These are phyloP conservation scores for Morpho deidamia DNA, from an alignment of 2,888 invertebrate genomes.

Conservation along the genomic window DNA sequence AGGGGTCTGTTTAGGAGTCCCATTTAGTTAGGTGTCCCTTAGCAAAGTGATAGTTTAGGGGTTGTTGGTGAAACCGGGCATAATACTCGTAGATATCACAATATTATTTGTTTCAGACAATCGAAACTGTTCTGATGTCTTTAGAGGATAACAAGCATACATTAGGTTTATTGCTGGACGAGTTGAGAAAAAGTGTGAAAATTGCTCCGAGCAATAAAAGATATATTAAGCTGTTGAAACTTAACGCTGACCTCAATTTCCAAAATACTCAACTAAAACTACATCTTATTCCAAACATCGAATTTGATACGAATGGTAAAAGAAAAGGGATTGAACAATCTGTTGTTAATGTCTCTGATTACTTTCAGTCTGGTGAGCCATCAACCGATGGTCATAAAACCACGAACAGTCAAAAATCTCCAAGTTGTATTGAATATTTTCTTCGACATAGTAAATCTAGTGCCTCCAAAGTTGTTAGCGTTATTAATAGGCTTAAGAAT, in stretches of 20 bases:
- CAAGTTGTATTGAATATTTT: background rate
- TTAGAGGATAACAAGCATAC: slow-evolving; percentile 36
- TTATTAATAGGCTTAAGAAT: background rate
- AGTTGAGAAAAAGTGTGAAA: slow-evolving; percentile 31
- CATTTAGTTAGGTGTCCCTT: no score
- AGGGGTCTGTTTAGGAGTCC: no score
- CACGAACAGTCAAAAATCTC: background rate
- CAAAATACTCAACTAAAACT: slow-evolving; percentile 43
- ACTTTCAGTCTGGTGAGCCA: background rate
- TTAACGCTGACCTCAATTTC: slow-evolving; percentile 38
- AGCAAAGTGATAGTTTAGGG: no score
- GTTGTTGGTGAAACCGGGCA: no score
- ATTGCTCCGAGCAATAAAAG: slow-evolving; percentile 33
- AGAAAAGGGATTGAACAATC: background rate
- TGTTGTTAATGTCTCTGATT: background rate
- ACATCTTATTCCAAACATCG: slow-evolving; percentile 2
- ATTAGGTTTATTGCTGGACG: slow-evolving; percentile 31
- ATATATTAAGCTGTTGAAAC: slow-evolving; percentile 36
- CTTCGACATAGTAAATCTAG: background rate
- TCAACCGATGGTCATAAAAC: background rate
- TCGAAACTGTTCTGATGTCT: slow-evolving; percentile 32
- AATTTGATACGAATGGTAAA: background rate
- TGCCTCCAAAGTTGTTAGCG: background rate
- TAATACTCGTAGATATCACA: no score
- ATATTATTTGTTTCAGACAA: slow-evolving; percentile 30